A percentile compares a stretch with the other conserved stretches of the same genome.
These are phyloP conservation scores for Zaprionus inermis DNA, from an alignment of 1,140 invertebrate species.

Conservation along the genomic window DNA sequence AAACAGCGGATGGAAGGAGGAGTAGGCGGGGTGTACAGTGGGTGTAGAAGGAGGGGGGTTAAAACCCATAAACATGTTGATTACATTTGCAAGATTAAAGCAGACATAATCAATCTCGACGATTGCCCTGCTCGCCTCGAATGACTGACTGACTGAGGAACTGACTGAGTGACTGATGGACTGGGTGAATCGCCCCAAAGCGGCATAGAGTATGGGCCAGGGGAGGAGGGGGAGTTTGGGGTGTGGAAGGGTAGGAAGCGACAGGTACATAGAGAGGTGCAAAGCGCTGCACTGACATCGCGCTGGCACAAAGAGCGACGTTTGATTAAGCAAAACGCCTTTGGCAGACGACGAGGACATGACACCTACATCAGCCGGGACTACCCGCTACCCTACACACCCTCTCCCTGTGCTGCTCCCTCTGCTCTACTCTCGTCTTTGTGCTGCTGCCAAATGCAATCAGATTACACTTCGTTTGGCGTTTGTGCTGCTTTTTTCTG, in stretches of 20 bases:
- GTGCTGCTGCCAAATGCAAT: constrained; percentile 72
- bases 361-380: constrained; percentile 36
- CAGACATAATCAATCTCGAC: constrained; percentile 68
- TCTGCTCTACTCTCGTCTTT: constrained; percentile 32
- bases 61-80: constrained; percentile 50
- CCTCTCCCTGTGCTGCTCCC: neutral
- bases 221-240: neutral
- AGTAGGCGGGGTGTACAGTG: neutral
- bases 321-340: constrained; percentile 72
- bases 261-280: constrained; percentile 23
- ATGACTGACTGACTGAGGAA: constrained; percentile 30
- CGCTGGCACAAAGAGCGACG: constrained; percentile 73
- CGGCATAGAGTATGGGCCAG: constrained; percentile 33
- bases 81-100: constrained; percentile 64
- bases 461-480: constrained; percentile 72
- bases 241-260: neutral
- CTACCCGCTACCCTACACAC: neutral
- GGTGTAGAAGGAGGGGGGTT: neutral
- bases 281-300: constrained; percentile 50
- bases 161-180: constrained; percentile 26
- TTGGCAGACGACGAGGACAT: constrained; percentile 64
- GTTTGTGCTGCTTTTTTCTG: constrained; percentile 14
- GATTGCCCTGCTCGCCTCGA: constrained; percentile 47
- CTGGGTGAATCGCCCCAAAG: constrained; percentile 24
- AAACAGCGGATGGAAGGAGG: neutral